Percentiles rank a stretch among this genome's conserved stretches.
Conservation (phyloP, 2,888 invertebrate species). For the Esperia sulphurella region DNA sequence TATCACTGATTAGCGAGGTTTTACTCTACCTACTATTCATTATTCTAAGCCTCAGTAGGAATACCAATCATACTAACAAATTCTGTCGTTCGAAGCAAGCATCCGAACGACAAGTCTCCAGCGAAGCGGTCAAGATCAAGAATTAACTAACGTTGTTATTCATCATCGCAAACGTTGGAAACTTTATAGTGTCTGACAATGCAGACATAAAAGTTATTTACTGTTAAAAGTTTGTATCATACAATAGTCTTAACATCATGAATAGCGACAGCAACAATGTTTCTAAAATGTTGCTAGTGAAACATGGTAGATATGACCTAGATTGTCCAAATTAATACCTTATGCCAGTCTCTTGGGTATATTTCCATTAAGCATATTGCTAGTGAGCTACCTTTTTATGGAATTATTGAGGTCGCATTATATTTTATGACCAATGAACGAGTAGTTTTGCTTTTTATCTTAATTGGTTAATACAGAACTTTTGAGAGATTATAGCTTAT, state of each 20-base stretch:
- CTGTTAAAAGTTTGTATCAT: no score
- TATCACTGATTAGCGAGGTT: no score
- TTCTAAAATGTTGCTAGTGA: constrained; percentile 11
- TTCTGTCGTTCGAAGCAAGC: no score
- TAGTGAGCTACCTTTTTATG: constrained; percentile 1
- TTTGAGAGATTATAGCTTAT: neutral
- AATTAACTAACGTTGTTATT: no score
- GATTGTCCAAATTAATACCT: constrained; percentile 13
- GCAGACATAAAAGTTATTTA: neutral
- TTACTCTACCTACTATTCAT: neutral
- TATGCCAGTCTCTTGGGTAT: constrained; percentile 14
- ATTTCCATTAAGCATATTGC: constrained; percentile 26
- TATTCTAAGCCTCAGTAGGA: neutral
- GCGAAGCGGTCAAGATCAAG: no score
- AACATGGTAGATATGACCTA: constrained; percentile 14
- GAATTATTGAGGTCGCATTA: neutral
- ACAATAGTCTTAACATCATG: no score
- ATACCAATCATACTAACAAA: no score
- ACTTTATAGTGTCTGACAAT: neutral
- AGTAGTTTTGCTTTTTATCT: no score
- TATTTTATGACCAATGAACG: neutral
- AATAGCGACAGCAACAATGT: neutral
- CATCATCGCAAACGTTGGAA: neutral
- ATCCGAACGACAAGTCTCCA: no score
- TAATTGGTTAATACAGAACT: no score